Evolutionary conservation across 2,888 invertebrate genomes (phyloP).

Genomic region (Cynaeus angustus): DNA sequence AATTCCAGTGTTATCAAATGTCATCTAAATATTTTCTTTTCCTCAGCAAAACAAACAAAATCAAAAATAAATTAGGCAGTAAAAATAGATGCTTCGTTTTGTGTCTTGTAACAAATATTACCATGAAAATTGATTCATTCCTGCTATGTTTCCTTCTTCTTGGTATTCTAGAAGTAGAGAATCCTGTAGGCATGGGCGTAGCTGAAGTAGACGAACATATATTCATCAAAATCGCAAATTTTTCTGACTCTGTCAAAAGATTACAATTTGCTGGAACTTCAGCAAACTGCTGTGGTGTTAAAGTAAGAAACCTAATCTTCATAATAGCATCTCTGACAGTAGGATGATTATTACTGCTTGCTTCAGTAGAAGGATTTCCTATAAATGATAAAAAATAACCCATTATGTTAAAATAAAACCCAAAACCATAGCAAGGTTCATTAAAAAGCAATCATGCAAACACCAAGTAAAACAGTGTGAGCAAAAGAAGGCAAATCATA

Average conservation of each 20-base stretch:
- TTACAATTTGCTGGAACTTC: conserved; percentile 85
- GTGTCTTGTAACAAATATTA: conserved; percentile 18
- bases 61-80: too few relatives aligned
- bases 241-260: conserved; percentile 84
- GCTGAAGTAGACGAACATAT: conserved; percentile 83
- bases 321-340: conserved; percentile 80
- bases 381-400: conserved; percentile 30
- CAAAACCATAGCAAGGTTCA: conserved; percentile 8
- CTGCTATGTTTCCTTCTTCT: conserved; percentile 68
- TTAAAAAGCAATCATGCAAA: conserved; percentile 31
- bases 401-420: background rate
- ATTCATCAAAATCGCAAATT: conserved; percentile 88
- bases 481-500: conserved; percentile 52
- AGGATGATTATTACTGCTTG: conserved; percentile 58
- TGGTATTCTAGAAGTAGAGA: conserved; percentile 75
- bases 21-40: too few relatives aligned
- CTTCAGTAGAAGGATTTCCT: conserved; percentile 57
- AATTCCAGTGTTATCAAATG: too few relatives aligned
- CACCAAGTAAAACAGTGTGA: conserved; percentile 25
- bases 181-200: conserved; percentile 83
- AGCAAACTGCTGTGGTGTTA: conserved; percentile 88
- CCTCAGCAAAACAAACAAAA: too few relatives aligned
- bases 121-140: conserved; percentile 44
- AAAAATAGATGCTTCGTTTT: too few relatives aligned
- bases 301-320: conserved; percentile 86